A percentile compares a stretch with the other conserved stretches of the same genome.
Conservation (phyloP, 2,797 vertebrate species). For the Tarsius wallacei region DNA sequence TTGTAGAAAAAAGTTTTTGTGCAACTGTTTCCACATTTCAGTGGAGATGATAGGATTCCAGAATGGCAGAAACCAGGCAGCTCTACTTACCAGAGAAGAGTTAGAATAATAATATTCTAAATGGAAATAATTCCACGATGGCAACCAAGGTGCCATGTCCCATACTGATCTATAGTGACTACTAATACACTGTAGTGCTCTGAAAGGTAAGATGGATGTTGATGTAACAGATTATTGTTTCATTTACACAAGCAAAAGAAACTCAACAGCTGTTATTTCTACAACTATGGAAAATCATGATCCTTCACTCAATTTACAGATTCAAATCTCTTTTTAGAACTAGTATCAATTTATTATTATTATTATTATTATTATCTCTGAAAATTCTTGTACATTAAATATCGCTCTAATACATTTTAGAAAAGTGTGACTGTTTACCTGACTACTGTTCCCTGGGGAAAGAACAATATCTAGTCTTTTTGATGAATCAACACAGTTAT, state of each 20-base stretch:
- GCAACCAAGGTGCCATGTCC: no score
- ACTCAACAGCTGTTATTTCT: background rate
- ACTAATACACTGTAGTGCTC: background rate
- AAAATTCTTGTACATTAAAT: background rate
- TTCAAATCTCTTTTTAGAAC: background rate
- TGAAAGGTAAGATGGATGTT: background rate
- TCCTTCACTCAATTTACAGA: background rate
- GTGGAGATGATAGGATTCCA: background rate
- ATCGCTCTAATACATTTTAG: background rate
- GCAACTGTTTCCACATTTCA: background rate
- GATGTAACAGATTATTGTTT: background rate
- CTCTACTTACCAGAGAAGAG: background rate
- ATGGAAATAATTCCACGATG: background rate
- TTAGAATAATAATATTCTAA: background rate
- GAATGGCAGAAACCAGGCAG: background rate
- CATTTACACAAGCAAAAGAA: background rate
- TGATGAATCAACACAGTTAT: background rate
- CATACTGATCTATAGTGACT: background rate
- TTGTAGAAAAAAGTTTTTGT: background rate
- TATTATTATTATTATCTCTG: background rate
- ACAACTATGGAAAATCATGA: background rate
- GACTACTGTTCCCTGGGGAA: accelerated
- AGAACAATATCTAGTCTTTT: background rate
- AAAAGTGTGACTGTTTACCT: background rate
- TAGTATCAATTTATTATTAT: background rate